Percentiles rank a stretch among this genome's conserved stretches.
Evolutionary conservation across 1,140 invertebrate genomes (phyloP).

Genomic region (Drosophila azteca): DNA sequence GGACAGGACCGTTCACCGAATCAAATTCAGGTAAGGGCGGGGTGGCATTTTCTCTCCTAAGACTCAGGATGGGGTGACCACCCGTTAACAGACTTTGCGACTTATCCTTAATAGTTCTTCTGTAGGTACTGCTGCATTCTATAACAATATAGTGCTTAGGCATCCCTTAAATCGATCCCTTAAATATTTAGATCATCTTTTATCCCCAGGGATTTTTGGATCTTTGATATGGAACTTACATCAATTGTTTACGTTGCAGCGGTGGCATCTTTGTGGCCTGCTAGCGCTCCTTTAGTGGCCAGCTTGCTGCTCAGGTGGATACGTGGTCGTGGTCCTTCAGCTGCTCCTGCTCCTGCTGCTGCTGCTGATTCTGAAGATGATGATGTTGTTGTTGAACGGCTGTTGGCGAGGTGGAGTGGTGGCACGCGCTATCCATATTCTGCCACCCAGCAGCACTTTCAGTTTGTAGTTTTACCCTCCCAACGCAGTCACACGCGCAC

Average conservation of each 20-base stretch:
- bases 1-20: too few species aligned
- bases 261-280: constrained; percentile 73
- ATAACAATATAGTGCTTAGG: too few species aligned
- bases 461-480: constrained; percentile 5
- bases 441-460: constrained; percentile 43
- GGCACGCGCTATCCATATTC: constrained; percentile 63
- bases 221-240: constrained; percentile 45
- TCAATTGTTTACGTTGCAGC: constrained; percentile 71
- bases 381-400: constrained; percentile 19
- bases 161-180: too few species aligned
- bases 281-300: constrained; percentile 62
- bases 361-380: background rate
- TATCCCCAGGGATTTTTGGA: too few species aligned
- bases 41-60: too few species aligned
- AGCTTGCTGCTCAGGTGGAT: constrained; percentile 24
- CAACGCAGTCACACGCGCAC: constrained; percentile 17
- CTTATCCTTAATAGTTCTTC: too few species aligned
- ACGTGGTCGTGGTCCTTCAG: background rate
- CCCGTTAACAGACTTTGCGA: too few species aligned
- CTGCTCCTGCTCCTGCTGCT: background rate
- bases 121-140: too few species aligned
- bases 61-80: too few species aligned
- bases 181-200: too few species aligned
- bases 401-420: constrained; percentile 20
- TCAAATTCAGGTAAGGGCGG: too few species aligned